These are phyloP conservation scores for Sclerodermus sp. DNA, from an alignment of 2,888 invertebrate species.

Conservation along the genomic window DNA sequence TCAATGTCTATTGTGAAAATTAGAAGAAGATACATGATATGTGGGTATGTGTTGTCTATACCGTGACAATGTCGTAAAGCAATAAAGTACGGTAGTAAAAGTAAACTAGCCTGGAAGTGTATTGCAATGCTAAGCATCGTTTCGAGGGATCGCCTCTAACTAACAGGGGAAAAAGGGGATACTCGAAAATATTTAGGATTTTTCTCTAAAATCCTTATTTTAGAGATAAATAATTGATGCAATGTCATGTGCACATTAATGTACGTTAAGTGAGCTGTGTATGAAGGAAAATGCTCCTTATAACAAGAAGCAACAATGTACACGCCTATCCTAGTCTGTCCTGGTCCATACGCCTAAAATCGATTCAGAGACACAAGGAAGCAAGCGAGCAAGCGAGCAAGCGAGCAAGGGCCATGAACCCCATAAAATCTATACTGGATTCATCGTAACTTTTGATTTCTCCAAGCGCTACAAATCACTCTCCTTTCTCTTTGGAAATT, in stretches of 20 bases:
- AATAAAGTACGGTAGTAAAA: conserved; percentile 31
- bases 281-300: no score
- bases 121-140: conserved; percentile 9
- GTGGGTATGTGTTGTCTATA: no score
- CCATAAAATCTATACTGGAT: conserved; percentile 28
- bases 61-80: conserved; percentile 25
- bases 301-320: conserved; percentile 7
- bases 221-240: no score
- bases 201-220: no score
- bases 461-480: neutral
- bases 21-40: no score
- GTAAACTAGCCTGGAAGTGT: conserved; percentile 24
- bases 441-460: conserved; percentile 32
- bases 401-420: conserved; percentile 43
- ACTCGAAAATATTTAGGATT: no score
- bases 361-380: conserved; percentile 42
- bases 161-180: no score
- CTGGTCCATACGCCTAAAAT: conserved; percentile 49
- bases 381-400: no score
- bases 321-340: conserved; percentile 38
- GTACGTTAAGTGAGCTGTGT: no score
- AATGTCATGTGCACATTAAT: no score
- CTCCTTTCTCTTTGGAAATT: no score
- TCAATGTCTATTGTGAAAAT: no score
- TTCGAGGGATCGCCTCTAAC: neutral